Evolutionary conservation across 2,888 invertebrate species (phyloP).

Genomic region (Hypomecis punctinalis): DNA sequence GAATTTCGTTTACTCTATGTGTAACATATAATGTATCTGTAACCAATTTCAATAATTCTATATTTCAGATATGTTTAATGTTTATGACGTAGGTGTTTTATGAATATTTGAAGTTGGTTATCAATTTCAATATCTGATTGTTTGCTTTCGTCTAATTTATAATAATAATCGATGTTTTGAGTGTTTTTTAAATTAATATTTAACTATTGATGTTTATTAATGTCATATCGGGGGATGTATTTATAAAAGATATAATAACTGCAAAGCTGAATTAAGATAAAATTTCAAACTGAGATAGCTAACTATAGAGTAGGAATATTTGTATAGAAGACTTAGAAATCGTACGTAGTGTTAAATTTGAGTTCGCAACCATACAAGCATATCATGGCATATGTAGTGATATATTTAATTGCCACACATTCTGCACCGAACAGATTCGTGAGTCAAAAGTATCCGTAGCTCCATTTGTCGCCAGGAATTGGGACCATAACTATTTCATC

Average conservation of each 20-base stretch:
- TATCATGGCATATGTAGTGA: conserved; percentile 46
- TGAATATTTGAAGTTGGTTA: conserved; percentile 21
- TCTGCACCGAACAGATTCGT: conserved; percentile 61
- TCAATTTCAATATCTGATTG: conserved; percentile 16
- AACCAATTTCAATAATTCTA: conserved; percentile 19
- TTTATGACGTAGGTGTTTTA: neutral
- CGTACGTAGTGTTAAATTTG: conserved; percentile 20
- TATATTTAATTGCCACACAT: conserved; percentile 71
- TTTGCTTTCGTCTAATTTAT: conserved; percentile 20
- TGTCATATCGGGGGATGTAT: conserved; percentile 9
- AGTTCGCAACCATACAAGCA: conserved; percentile 56
- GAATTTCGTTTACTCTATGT: conserved; percentile 17
- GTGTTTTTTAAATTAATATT: conserved; percentile 8
- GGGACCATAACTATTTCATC: conserved; percentile 44
- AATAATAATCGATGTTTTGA: conserved; percentile 23
- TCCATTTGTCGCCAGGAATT: conserved; percentile 57
- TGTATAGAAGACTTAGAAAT: conserved; percentile 1
- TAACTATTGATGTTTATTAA: conserved; percentile 16
- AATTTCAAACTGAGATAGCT: neutral
- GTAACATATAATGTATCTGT: conserved; percentile 3
- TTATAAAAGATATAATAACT: neutral
- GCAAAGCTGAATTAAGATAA: too few species aligned
- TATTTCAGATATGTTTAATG: neutral
- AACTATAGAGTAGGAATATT: conserved; percentile 5
- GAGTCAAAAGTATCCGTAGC: conserved; percentile 37